Evolutionary conservation across 2,797 vertebrate species (phyloP).

Genomic region (Lepus townsendii): DNA sequence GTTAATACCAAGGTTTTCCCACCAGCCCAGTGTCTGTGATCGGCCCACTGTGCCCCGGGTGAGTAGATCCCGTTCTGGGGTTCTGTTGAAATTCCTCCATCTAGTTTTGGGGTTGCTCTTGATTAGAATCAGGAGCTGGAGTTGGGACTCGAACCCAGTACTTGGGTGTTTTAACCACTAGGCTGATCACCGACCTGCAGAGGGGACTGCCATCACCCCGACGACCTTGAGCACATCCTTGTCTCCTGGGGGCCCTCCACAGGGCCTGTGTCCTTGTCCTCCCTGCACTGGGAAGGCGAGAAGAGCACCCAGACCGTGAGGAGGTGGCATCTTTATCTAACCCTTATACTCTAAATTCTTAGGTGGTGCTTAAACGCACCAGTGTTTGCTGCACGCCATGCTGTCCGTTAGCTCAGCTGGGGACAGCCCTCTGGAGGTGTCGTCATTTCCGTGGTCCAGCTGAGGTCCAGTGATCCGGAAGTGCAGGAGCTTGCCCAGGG

Average conservation of each 20-base stretch:
- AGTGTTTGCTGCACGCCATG: neutral
- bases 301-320: neutral
- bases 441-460: neutral
- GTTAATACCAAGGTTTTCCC: no score
- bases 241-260: neutral
- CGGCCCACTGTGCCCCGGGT: no score
- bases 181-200: no score
- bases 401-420: neutral
- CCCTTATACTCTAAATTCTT: neutral
- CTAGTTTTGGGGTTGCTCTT: no score
- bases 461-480: neutral
- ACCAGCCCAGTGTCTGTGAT: no score
- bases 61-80: no score
- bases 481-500: neutral
- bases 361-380: neutral
- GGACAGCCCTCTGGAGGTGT: neutral
- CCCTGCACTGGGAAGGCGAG: neutral
- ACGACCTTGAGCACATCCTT: neutral
- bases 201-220: no score
- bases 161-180: no score
- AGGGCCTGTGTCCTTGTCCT: neutral
- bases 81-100: no score
- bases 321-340: neutral
- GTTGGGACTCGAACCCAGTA: no score
- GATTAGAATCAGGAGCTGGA: no score